These are phyloP conservation scores for Polydrusus tereticollis DNA, from an alignment of 2,888 invertebrate species.

Conservation along the genomic window DNA sequence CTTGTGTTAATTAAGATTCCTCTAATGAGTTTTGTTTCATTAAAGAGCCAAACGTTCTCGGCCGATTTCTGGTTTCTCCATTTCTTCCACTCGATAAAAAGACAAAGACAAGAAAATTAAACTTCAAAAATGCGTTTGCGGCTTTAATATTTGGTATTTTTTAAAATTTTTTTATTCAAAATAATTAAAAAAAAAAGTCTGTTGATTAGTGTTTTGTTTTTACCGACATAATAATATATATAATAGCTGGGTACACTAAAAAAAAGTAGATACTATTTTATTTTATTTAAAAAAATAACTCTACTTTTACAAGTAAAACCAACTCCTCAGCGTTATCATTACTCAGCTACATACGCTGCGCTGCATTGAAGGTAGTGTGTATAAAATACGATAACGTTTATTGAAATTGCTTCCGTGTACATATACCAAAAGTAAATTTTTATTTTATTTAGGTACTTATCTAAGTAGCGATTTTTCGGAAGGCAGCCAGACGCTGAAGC, in stretches of 20 bases:
- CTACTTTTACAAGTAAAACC: neutral
- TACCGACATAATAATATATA: no score
- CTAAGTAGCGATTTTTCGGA: slow-evolving; percentile 40
- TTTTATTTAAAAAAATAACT: no score
- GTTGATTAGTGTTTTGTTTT: no score
- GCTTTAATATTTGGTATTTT: neutral
- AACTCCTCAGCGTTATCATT: neutral
- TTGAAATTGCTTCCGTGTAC: slow-evolving; percentile 31
- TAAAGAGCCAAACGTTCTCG: slow-evolving; percentile 32
- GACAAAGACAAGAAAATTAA: slow-evolving; percentile 12
- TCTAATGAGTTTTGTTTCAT: slow-evolving; percentile 43
- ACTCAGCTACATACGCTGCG: neutral
- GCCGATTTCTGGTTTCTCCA: slow-evolving; percentile 52
- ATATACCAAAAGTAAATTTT: slow-evolving; percentile 26
- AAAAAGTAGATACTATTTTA: no score
- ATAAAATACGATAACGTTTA: slow-evolving; percentile 30
- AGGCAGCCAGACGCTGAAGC: slow-evolving; percentile 31
- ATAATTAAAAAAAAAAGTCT: no score
- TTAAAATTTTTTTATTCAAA: neutral
- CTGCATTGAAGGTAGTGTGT: neutral
- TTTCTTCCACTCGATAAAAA: slow-evolving; percentile 40
- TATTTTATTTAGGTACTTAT: slow-evolving; percentile 41
- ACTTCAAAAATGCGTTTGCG: neutral
- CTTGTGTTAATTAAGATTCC: slow-evolving; percentile 37
- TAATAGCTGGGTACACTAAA: no score